Evolutionary conservation across 2,797 vertebrate species (phyloP).

Genomic region (Petrocephalus schoutedeni): DNA sequence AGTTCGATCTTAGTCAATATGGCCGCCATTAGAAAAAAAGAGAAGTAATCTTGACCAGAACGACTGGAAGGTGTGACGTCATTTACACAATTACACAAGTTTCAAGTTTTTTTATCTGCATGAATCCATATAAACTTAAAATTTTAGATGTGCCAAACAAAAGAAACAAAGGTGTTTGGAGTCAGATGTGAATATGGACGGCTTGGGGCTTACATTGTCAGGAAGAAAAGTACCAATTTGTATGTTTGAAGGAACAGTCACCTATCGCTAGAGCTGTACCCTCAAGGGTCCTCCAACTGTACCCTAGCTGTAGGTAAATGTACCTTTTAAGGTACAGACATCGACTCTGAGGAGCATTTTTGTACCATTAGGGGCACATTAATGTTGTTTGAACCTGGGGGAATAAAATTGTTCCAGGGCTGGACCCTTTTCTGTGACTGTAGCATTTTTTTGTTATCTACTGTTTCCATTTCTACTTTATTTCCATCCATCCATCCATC

Average conservation of each 20-base stretch:
- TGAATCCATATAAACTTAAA: background rate
- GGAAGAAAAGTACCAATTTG: background rate
- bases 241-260: background rate
- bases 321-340: background rate
- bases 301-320: background rate
- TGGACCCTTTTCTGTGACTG: background rate
- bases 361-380: background rate
- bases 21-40: background rate
- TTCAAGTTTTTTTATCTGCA: background rate
- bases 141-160: background rate
- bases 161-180: background rate
- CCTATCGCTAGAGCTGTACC: background rate
- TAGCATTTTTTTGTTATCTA: background rate
- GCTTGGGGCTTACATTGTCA: background rate
- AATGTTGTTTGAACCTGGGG: background rate
- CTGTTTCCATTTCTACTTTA: background rate
- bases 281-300: background rate
- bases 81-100: background rate
- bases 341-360: background rate
- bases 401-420: background rate
- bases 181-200: background rate
- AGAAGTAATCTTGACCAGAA: background rate
- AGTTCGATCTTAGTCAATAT: background rate
- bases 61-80: background rate
- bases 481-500: background rate